These are phyloP conservation scores for Microchirus variegatus DNA, from an alignment of 2,797 vertebrate species.

Conservation along the genomic window DNA sequence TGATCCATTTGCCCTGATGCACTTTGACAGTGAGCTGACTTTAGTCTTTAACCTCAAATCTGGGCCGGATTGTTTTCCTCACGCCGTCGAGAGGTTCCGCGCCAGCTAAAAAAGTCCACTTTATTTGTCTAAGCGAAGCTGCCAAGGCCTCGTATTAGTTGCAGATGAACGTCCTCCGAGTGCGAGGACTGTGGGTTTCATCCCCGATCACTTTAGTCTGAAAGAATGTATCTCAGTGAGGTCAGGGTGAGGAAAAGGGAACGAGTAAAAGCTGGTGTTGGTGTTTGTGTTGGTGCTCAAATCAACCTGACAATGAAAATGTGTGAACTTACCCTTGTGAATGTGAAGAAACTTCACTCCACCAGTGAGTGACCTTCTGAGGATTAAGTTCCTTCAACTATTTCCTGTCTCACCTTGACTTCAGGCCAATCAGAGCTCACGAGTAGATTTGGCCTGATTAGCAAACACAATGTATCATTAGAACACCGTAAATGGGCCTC, in stretches of 20 bases:
- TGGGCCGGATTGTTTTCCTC: too few species aligned
- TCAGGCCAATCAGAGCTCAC: conserved; percentile 20
- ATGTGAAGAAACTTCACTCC: not conserved
- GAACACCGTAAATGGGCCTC: too few species aligned
- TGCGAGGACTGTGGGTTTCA: not conserved
- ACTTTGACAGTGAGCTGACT: too few species aligned
- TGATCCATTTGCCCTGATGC: too few species aligned
- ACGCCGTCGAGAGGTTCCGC: too few species aligned
- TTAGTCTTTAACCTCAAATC: too few species aligned
- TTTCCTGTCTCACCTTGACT: conserved; percentile 21
- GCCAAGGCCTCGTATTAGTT: not conserved
- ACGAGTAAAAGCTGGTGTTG: too few species aligned
- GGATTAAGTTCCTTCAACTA: conserved; percentile 25
- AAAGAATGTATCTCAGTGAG: not conserved
- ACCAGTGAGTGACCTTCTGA: conserved; percentile 20
- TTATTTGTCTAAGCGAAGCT: conserved; percentile 2
- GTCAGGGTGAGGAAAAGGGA: not conserved
- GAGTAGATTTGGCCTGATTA: not conserved
- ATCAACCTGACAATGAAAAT: not conserved
- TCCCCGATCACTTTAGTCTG: not conserved
- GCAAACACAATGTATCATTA: too few species aligned
- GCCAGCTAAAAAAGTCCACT: too few species aligned
- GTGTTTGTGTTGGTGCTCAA: not conserved
- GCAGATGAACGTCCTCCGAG: not conserved
- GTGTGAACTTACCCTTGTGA: not conserved